Conservation (phyloP, 2,888 invertebrate species). For the Drosophila helvetica region DNA sequence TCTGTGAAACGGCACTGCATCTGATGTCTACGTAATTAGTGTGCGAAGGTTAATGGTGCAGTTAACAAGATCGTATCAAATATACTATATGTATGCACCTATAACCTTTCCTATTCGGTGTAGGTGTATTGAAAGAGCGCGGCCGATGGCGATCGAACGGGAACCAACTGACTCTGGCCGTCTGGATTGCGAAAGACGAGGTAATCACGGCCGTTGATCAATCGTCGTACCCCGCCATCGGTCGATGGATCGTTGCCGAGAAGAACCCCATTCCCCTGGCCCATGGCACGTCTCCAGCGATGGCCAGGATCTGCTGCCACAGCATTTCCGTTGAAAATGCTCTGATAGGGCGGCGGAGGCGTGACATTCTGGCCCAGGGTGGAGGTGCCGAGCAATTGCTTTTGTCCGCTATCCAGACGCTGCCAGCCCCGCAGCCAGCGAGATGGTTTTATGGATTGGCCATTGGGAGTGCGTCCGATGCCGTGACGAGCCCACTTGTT, state of each 20-base stretch:
- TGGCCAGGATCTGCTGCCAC: conserved; percentile 20
- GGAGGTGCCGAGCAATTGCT: conserved; percentile 54
- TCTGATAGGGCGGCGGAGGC: conserved; percentile 88
- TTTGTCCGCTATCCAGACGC: conserved; percentile 50
- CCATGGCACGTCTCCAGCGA: conserved; percentile 55
- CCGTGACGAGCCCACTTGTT: conserved; percentile 74
- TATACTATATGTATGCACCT: not conserved
- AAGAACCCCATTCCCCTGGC: conserved; percentile 55
- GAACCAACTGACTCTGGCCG: conserved; percentile 89
- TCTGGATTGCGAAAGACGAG: conserved; percentile 87
- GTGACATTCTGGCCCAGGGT: conserved; percentile 72
- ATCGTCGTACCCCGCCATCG: conserved; percentile 83
- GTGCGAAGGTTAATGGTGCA: conserved; percentile 21
- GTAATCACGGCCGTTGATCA: conserved; percentile 91
- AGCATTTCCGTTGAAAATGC: conserved; percentile 75
- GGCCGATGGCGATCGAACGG: conserved; percentile 90
- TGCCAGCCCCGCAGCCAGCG: conserved; percentile 67
- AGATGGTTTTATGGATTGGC: conserved; percentile 64
- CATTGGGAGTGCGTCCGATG: conserved; percentile 78
- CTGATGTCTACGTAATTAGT: conserved; percentile 54
- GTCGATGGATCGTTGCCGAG: conserved; percentile 45
- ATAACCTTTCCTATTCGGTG: conserved; percentile 68
- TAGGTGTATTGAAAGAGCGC: conserved; percentile 88
- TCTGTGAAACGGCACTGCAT: conserved; percentile 14
- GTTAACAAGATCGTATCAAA: not conserved